Evolutionary conservation across 2,888 invertebrate genomes (phyloP).

Genomic region (Nipponacmea schrenckii): DNA sequence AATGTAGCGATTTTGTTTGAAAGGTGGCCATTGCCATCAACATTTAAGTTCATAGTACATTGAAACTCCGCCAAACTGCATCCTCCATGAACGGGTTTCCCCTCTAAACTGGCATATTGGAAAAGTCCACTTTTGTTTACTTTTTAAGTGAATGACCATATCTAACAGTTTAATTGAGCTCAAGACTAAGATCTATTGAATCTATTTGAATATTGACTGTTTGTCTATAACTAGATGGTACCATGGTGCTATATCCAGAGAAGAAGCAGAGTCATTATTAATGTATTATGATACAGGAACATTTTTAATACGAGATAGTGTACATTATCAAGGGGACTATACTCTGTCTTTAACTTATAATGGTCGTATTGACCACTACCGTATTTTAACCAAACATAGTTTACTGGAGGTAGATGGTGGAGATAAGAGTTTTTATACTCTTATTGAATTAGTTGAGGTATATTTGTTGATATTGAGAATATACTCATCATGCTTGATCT

Average conservation of each 20-base stretch:
- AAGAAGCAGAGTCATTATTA: slow-evolving; percentile 91
- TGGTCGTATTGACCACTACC: slow-evolving; percentile 91
- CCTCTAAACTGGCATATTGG: no score
- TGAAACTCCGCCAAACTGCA: no score
- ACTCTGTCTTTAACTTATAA: slow-evolving; percentile 91
- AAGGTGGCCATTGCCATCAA: no score
- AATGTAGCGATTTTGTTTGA: no score
- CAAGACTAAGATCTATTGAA: no score
- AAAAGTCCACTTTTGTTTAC: no score
- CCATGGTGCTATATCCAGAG: slow-evolving; percentile 95
- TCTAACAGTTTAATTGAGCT: no score
- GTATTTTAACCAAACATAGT: slow-evolving; percentile 84
- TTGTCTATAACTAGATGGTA: slow-evolving; percentile 81
- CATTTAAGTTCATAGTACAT: no score
- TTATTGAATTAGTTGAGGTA: slow-evolving; percentile 92
- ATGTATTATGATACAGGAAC: slow-evolving; percentile 78
- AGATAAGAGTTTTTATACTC: slow-evolving; percentile 95
- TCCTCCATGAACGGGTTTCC: no score
- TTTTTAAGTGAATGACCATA: no score
- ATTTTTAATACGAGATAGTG: slow-evolving; percentile 96
- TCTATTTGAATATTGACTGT: no score
- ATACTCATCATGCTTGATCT: no score
- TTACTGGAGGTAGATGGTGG: slow-evolving; percentile 88
- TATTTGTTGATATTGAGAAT: neutral
- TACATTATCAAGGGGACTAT: slow-evolving; percentile 95